phyloP scores from a whole-genome alignment of 2,113 vertebrate genomes.

The Orientallactaga bullata region DNA sequence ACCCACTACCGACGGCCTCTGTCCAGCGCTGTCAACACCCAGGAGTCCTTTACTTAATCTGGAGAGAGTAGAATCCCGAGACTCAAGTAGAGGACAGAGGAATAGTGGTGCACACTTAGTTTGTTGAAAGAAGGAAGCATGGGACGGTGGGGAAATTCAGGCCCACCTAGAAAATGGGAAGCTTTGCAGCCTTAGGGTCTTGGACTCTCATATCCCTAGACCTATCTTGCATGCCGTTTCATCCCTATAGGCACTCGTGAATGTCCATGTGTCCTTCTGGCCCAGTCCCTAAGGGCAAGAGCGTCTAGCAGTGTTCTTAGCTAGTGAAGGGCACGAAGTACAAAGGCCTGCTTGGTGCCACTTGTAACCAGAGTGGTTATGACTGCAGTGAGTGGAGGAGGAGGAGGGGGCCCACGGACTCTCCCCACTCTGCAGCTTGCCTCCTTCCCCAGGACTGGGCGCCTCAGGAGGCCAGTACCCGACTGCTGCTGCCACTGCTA shows the following conservation, averaged over 20 bases:
- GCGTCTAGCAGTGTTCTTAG: constrained; percentile 56
- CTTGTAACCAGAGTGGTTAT: constrained; percentile 82
- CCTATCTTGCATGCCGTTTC: background rate
- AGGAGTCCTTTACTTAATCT: background rate
- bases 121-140: constrained; percentile 38
- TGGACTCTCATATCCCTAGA: background rate
- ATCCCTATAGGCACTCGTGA: background rate
- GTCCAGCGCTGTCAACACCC: constrained; percentile 67
- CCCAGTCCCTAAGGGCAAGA: constrained; percentile 74
- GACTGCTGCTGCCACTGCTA: constrained; percentile 81
- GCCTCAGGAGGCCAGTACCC: constrained; percentile 76
- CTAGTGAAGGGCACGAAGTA: constrained; percentile 70
- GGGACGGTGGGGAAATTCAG: constrained; percentile 43
- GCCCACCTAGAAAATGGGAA: constrained; percentile 57
- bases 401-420: constrained; percentile 55
- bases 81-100: background rate
- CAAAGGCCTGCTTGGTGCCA: constrained; percentile 81
- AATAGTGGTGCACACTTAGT: background rate
- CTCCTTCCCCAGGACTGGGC: constrained; percentile 81
- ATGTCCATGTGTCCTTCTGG: constrained; percentile 68
- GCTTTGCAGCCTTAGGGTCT: constrained; percentile 16
- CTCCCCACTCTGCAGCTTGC: constrained; percentile 79
- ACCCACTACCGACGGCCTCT: constrained; percentile 75
- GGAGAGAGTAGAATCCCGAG: constrained; percentile 39
- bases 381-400: constrained; percentile 80